A percentile compares a stretch with the other conserved stretches of the same genome.
Evolutionary conservation across 2,888 invertebrate genomes (phyloP).

Genomic region (Minunthozetes semirufus): DNA sequence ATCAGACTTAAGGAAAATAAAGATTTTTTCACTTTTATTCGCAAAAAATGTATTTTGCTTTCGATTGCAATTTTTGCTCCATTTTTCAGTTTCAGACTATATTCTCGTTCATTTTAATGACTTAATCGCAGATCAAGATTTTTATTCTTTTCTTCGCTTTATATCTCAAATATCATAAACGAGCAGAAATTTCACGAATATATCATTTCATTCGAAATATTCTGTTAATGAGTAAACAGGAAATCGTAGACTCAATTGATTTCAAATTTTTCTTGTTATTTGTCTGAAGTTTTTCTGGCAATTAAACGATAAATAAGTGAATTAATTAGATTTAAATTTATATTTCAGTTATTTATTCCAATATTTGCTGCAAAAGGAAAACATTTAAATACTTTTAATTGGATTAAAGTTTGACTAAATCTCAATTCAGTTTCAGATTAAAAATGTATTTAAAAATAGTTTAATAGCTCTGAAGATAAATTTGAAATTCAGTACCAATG

Average conservation of each 20-base stretch:
- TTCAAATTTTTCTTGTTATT: neutral
- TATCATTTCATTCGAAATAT: neutral
- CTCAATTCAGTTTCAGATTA: no score
- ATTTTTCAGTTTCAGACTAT: neutral
- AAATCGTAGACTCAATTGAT: neutral
- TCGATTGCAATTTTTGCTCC: neutral
- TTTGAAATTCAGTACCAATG: no score
- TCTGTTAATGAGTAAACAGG: neutral
- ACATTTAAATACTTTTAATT: no score
- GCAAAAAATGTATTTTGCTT: neutral
- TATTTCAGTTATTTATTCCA: no score
- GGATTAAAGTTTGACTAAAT: no score
- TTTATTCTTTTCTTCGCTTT: neutral
- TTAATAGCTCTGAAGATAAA: no score
- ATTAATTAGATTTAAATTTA: neutral
- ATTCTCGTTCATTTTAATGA: neutral
- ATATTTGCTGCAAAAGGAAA: no score
- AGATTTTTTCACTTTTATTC: neutral
- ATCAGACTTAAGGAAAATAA: neutral
- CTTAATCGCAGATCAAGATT: neutral
- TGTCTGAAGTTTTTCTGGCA: neutral
- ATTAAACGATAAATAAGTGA: neutral
- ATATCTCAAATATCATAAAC: neutral
- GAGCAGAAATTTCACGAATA: neutral
- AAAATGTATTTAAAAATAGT: no score